Conservation (phyloP, 2,888 invertebrate genomes). For the Polyommatus icarus region DNA sequence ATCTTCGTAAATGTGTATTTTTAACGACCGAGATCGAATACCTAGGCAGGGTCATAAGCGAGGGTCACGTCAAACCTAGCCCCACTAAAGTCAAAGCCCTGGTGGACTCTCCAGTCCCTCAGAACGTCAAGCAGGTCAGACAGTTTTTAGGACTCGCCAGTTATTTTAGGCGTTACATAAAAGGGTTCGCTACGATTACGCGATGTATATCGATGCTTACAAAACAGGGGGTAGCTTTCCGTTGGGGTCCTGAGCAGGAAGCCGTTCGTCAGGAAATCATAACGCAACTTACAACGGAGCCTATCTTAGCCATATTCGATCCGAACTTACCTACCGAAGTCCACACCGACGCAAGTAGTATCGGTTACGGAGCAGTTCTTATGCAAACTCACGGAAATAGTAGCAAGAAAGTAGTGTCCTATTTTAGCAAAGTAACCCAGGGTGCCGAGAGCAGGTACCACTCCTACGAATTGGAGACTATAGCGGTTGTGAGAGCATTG, state of each 20-base stretch:
- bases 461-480: no score
- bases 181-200: slow-evolving; percentile 32
- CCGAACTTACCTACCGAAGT: background rate
- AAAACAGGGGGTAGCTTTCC: background rate
- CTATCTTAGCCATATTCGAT: slow-evolving; percentile 19
- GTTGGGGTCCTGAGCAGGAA: slow-evolving; percentile 2
- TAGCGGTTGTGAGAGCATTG: no score
- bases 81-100: no score
- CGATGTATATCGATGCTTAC: background rate
- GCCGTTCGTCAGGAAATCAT: slow-evolving; percentile 19
- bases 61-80: background rate
- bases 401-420: slow-evolving; percentile 36
- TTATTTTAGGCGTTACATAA: no score
- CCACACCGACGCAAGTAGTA: slow-evolving; percentile 22
- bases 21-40: no score
- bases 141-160: no score
- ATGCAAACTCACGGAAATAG: slow-evolving; percentile 9
- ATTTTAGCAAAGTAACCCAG: slow-evolving; percentile 33
- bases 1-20: no score
- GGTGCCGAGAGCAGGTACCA: no score
- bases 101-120: no score
- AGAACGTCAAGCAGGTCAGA: no score
- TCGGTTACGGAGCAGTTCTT: background rate
- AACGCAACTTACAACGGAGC: background rate
- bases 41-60: no score